A percentile compares a stretch with the other conserved stretches of the same genome.
phyloP scores from a whole-genome alignment of 2,113 vertebrate genomes.

The Pterocles orientalis region DNA sequence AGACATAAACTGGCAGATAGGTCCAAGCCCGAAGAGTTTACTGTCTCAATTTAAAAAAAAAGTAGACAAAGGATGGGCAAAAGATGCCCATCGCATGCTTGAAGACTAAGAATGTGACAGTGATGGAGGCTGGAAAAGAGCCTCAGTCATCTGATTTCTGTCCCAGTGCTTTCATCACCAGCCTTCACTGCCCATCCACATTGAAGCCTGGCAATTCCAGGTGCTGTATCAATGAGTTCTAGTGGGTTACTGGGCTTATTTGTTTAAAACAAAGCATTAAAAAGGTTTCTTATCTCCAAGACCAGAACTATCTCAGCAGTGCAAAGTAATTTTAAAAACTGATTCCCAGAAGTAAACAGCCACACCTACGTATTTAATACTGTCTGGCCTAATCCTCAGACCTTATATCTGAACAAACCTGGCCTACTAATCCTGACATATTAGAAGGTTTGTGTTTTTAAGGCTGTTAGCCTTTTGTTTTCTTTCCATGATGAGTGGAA shows the following conservation, averaged over 20 bases:
- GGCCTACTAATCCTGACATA: background rate
- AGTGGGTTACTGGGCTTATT: background rate
- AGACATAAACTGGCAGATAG: background rate
- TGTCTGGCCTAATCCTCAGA: background rate
- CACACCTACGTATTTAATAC: background rate
- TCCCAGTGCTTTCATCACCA: background rate
- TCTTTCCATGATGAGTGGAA: background rate
- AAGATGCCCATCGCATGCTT: background rate
- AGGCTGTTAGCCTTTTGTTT: background rate
- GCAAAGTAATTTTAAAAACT: background rate
- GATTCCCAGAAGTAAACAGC: background rate
- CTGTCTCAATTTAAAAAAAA: background rate
- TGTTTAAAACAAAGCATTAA: background rate
- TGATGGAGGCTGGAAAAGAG: background rate
- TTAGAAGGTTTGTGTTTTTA: background rate
- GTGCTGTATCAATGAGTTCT: background rate
- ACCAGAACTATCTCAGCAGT: background rate
- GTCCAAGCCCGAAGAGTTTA: background rate
- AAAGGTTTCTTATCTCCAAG: background rate
- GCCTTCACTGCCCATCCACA: background rate
- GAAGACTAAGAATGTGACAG: background rate
- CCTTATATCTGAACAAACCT: background rate
- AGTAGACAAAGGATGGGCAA: background rate
- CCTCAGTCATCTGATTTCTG: background rate
- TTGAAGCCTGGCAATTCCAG: background rate